Evolutionary conservation across 2,113 vertebrate species (phyloP).

Genomic region (Acanthochromis polyacanthus): DNA sequence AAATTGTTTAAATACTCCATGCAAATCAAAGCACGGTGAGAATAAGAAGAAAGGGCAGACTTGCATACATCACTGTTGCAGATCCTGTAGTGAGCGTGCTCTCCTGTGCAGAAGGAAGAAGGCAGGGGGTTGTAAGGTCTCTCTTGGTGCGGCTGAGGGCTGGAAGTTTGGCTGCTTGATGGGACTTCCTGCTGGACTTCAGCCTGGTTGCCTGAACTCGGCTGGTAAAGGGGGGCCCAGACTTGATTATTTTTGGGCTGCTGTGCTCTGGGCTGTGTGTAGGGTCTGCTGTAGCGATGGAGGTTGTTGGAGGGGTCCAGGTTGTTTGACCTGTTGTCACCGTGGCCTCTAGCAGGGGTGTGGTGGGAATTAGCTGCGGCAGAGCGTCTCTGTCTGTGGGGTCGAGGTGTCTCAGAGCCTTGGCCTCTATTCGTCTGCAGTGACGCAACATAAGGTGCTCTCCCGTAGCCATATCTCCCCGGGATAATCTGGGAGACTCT

Average conservation of each 20-base stretch:
- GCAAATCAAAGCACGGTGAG: background rate
- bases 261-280: slow-evolving; percentile 69
- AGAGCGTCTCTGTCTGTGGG: slow-evolving; percentile 83
- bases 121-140: slow-evolving; percentile 74
- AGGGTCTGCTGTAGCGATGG: slow-evolving; percentile 34
- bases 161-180: slow-evolving; percentile 59
- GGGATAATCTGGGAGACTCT: slow-evolving; percentile 86
- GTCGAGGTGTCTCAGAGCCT: slow-evolving; percentile 43
- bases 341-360: slow-evolving; percentile 22
- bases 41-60: background rate
- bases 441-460: slow-evolving; percentile 87
- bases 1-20: no score
- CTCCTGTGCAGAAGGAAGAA: slow-evolving; percentile 78
- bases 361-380: slow-evolving; percentile 44
- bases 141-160: slow-evolving; percentile 33
- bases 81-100: slow-evolving; percentile 87
- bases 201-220: slow-evolving; percentile 65
- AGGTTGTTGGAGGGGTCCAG: slow-evolving; percentile 53
- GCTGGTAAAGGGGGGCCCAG: slow-evolving; percentile 86
- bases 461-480: slow-evolving; percentile 93
- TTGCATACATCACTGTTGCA: slow-evolving; percentile 90
- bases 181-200: slow-evolving; percentile 72
- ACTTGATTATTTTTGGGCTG: slow-evolving; percentile 70
- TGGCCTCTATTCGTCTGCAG: slow-evolving; percentile 86
- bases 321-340: slow-evolving; percentile 43